Evolutionary conservation across 2,113 vertebrate species (phyloP).

Genomic region (Xyliphius kryptos): DNA sequence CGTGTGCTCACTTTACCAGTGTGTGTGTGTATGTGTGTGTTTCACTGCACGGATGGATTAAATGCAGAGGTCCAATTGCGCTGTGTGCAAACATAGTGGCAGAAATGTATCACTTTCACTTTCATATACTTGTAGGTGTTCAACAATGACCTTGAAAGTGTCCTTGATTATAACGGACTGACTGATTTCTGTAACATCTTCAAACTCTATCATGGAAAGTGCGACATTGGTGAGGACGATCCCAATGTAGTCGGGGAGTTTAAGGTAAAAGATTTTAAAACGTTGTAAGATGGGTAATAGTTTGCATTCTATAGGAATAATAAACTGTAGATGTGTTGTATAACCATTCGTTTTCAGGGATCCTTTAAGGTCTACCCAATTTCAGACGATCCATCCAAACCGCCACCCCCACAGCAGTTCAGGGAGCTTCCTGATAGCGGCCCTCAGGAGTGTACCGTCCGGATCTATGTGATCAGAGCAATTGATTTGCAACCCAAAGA

Average conservation of each 20-base stretch:
- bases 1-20: no score
- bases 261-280: no score
- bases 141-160: constrained; percentile 74
- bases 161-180: constrained; percentile 79
- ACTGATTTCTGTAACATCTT: constrained; percentile 94
- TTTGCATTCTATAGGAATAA: no score
- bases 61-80: no score
- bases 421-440: constrained; percentile 87
- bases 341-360: constrained; percentile 66
- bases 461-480: constrained; percentile 83
- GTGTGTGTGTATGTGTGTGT: no score
- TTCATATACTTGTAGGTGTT: no score
- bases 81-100: no score
- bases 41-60: no score
- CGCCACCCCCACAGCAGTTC: constrained; percentile 83
- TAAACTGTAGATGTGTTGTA: no score
- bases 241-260: constrained; percentile 92
- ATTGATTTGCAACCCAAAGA: constrained; percentile 91
- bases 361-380: constrained; percentile 86
- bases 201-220: constrained; percentile 82
- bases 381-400: constrained; percentile 73
- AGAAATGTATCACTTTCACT: no score
- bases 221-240: constrained; percentile 76
- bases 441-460: constrained; percentile 85
- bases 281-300: no score